Evolutionary conservation across 1,140 invertebrate species (phyloP).

Genomic region (Microplitis demolitor): DNA sequence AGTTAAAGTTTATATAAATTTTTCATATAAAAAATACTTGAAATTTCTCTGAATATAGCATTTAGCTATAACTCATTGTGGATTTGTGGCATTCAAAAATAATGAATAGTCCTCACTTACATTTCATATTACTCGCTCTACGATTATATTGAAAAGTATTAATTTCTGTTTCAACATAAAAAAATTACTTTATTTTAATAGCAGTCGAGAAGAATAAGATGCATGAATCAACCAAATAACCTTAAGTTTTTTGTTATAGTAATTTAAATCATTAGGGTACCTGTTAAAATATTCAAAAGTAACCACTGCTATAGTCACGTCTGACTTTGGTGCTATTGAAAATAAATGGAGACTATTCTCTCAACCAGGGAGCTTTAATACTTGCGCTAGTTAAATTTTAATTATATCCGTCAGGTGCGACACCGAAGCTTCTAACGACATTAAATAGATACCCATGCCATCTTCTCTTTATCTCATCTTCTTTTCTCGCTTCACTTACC

Average conservation of each 20-base stretch:
- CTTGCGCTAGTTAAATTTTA: slow-evolving; percentile 25
- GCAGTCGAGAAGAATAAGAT: neutral
- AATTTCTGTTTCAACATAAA: too few relatives aligned
- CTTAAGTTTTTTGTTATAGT: neutral
- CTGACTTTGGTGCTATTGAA: slow-evolving; percentile 27
- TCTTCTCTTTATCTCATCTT: neutral
- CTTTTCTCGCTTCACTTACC: neutral
- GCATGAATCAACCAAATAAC: neutral
- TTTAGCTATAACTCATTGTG: too few relatives aligned
- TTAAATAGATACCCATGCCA: neutral
- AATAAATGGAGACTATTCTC: slow-evolving; percentile 22
- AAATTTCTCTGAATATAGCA: too few relatives aligned
- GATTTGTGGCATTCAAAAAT: too few relatives aligned
- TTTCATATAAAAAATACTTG: too few relatives aligned
- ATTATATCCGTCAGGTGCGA: slow-evolving; percentile 17
- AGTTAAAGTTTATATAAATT: too few relatives aligned
- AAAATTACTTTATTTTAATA: neutral
- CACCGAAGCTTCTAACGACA: neutral
- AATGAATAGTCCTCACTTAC: too few relatives aligned
- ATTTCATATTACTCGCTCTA: too few relatives aligned
- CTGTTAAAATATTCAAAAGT: slow-evolving; percentile 32
- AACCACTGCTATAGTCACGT: slow-evolving; percentile 14
- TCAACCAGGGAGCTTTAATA: slow-evolving; percentile 13
- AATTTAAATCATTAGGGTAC: slow-evolving; percentile 22
- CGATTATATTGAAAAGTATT: too few relatives aligned